Conservation (phyloP, 2,888 invertebrate species). For the Gastrophysa polygoni region DNA sequence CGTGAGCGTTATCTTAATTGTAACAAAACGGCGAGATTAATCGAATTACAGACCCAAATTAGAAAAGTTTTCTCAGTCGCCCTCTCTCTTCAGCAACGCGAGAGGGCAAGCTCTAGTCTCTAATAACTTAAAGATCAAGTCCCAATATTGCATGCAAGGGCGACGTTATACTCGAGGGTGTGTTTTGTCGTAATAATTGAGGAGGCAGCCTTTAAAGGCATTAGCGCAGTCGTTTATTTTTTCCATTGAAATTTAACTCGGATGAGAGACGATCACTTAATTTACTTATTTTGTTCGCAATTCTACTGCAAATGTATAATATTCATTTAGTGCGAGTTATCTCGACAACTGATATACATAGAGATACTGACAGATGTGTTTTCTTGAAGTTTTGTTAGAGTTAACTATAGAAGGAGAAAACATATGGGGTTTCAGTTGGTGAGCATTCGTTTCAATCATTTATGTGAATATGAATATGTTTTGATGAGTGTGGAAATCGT, state of each 20-base stretch:
- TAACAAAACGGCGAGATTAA: slow-evolving; percentile 20
- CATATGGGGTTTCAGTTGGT: no score
- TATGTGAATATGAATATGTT: no score
- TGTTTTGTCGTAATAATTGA: slow-evolving; percentile 1
- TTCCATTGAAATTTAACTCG: background rate
- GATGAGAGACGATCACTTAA: no score
- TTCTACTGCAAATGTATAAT: no score
- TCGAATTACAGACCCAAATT: slow-evolving; percentile 8
- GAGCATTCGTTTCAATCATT: no score
- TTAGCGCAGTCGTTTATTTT: background rate
- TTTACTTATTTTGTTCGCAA: no score
- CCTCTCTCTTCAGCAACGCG: background rate
- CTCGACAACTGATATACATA: no score
- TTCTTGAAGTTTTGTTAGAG: no score
- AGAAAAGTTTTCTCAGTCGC: slow-evolving; percentile 8
- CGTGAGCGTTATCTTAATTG: slow-evolving; percentile 24
- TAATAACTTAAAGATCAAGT: slow-evolving; percentile 8
- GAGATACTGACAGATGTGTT: no score
- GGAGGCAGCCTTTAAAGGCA: background rate
- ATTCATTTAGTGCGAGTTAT: no score
- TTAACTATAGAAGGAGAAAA: no score
- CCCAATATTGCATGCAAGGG: slow-evolving; percentile 6
- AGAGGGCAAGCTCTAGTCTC: background rate
- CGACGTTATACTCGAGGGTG: slow-evolving; percentile 1
- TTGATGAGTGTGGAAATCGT: no score